phyloP scores from a whole-genome alignment of 2,888 invertebrate genomes.

The Clivina fossor region DNA sequence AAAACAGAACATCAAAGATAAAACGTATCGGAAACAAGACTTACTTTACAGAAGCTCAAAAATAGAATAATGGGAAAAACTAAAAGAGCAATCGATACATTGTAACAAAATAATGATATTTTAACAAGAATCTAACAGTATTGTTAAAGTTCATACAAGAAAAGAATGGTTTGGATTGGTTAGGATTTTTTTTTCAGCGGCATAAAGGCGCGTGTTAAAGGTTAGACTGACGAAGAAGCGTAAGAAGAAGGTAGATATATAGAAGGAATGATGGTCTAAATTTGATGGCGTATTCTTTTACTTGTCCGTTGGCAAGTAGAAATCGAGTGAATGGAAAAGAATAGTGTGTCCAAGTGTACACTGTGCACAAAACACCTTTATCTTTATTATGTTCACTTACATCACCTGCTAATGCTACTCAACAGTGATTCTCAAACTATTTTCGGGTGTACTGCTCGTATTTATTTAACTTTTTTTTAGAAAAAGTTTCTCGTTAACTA shows the following conservation, averaged over 20 bases:
- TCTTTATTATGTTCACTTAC: slow-evolving; percentile 42
- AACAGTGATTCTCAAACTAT: slow-evolving; percentile 11
- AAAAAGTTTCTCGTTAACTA: too few species aligned
- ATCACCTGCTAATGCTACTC: slow-evolving; percentile 42
- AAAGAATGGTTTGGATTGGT: too few species aligned
- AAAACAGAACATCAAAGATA: slow-evolving; percentile 1
- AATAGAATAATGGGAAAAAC: not conserved
- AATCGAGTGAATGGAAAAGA: slow-evolving; percentile 2
- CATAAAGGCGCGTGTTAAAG: slow-evolving; percentile 2
- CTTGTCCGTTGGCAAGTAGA: too few species aligned
- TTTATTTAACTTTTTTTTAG: not conserved
- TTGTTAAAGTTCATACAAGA: too few species aligned
- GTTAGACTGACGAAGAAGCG: too few species aligned
- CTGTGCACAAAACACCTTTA: slow-evolving; percentile 34
- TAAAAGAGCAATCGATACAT: slow-evolving; percentile 6
- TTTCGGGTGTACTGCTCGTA: not conserved
- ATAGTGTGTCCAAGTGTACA: slow-evolving; percentile 25
- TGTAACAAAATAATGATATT: slow-evolving; percentile 25
- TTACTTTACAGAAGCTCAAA: not conserved
- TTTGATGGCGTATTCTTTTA: too few species aligned
- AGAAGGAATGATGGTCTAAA: too few species aligned
- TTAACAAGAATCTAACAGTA: too few species aligned
- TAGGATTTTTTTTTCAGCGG: too few species aligned
- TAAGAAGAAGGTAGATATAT: too few species aligned
- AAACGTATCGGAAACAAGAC: too few species aligned